phyloP scores from a whole-genome alignment of 2,113 vertebrate genomes.

The Pristiophorus japonicus region DNA sequence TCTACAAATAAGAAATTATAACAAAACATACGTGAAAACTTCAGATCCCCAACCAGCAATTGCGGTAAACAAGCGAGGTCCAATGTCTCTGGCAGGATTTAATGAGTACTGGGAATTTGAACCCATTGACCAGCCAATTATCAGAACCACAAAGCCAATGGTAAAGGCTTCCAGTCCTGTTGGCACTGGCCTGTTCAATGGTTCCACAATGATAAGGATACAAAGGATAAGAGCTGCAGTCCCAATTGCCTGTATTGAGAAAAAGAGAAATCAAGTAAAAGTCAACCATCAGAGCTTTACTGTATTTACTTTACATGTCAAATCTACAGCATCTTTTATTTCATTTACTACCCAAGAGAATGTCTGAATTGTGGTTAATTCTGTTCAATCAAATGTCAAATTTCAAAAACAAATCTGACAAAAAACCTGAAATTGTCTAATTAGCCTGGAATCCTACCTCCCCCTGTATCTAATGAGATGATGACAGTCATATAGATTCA shows the following conservation, averaged over 20 bases:
- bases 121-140: slow-evolving; percentile 94
- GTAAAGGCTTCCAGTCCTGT: slow-evolving; percentile 88
- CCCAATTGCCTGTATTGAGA: slow-evolving; percentile 74
- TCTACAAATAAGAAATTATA: not conserved
- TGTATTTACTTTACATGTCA: not conserved
- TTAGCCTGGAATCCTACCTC: not conserved
- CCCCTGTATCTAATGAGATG: not conserved
- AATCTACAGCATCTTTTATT: not conserved
- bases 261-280: not conserved
- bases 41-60: slow-evolving; percentile 80
- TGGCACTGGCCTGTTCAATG: slow-evolving; percentile 83
- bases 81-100: slow-evolving; percentile 91
- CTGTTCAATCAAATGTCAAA: not conserved
- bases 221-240: slow-evolving; percentile 86
- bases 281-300: not conserved
- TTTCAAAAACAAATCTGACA: not conserved
- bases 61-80: slow-evolving; percentile 85
- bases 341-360: not conserved
- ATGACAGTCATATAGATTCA: not conserved
- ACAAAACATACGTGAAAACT: slow-evolving; percentile 78
- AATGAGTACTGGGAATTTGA: slow-evolving; percentile 96
- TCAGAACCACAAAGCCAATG: slow-evolving; percentile 85
- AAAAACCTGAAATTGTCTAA: not conserved
- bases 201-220: slow-evolving; percentile 89
- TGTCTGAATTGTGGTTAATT: not conserved